Conservation (phyloP, 1,140 invertebrate genomes). For the Uloborus diversus region DNA sequence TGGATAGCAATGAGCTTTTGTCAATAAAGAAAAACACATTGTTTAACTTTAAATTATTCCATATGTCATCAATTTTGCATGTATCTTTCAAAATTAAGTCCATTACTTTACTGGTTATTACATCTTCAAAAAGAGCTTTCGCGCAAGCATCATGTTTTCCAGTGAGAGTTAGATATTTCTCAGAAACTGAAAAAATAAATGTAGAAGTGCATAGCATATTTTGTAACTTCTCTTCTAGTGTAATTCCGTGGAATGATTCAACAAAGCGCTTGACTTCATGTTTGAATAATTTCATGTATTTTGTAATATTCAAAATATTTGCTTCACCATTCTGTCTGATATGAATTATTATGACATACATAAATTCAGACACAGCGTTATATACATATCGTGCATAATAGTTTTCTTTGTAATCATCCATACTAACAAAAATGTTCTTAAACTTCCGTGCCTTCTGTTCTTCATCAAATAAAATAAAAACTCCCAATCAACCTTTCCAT, state of each 20-base stretch:
- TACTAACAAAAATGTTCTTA: no score
- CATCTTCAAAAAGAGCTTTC: background rate
- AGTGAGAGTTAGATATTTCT: background rate
- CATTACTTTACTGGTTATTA: conserved; percentile 4
- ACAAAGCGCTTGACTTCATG: background rate
- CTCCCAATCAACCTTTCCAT: no score
- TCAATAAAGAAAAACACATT: background rate
- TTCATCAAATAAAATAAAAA: no score
- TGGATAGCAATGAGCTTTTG: background rate
- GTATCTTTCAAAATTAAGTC: conserved; percentile 12
- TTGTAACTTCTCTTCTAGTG: background rate
- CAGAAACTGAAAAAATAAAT: background rate
- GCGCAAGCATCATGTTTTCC: background rate
- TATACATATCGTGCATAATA: conserved; percentile 3
- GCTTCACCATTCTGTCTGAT: background rate
- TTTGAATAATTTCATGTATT: conserved; percentile 15
- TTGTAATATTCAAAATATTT: background rate
- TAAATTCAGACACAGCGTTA: conserved; percentile 20
- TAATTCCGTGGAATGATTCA: background rate
- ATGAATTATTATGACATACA: conserved; percentile 16
- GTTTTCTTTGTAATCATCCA: background rate
- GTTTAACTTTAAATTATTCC: conserved; percentile 7
- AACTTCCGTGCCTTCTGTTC: no score
- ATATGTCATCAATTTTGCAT: conserved; percentile 3
- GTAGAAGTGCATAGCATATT: conserved; percentile 7